Conservation (phyloP, 2,797 vertebrate genomes). For the Geotrypetes seraphini region DNA sequence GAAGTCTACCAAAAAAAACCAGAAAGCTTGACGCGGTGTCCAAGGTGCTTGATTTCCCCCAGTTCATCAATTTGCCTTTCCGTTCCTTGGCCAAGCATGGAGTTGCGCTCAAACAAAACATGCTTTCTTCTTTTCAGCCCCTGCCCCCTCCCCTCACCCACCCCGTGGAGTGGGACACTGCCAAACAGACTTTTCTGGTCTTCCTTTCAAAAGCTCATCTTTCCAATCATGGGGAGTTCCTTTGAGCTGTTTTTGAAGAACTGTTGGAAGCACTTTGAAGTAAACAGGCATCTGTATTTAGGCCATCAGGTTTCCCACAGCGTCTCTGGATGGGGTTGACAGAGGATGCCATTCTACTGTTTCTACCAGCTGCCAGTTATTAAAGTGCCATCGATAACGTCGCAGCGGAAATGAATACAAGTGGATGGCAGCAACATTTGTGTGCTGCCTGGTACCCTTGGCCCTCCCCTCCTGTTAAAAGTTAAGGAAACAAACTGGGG, state of each 20-base stretch:
- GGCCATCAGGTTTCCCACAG: constrained; percentile 21
- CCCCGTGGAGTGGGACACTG: constrained; percentile 31
- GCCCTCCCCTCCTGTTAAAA: not conserved
- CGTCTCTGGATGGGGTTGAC: constrained; percentile 20
- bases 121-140: constrained; percentile 21
- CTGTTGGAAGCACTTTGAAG: constrained; percentile 41
- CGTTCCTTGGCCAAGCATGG: constrained; percentile 27
- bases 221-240: constrained; percentile 20
- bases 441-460: not conserved
- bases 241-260: constrained; percentile 21
- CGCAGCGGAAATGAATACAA: not conserved
- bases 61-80: constrained; percentile 29
- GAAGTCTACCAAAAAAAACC: too few relatives aligned
- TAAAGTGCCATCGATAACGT: constrained; percentile 11
- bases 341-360: constrained; percentile 18
- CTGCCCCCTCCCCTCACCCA: too few relatives aligned
- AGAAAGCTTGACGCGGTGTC: too few relatives aligned
- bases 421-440: not conserved
- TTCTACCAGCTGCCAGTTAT: constrained; percentile 1
- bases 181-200: constrained; percentile 35
- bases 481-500: not conserved
- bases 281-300: constrained; percentile 25
- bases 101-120: constrained; percentile 31
- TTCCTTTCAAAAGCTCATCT: constrained; percentile 14
- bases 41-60: constrained; percentile 18